These are phyloP conservation scores for Castor canadensis DNA, from an alignment of 2,113 vertebrate genomes.

Conservation along the genomic window DNA sequence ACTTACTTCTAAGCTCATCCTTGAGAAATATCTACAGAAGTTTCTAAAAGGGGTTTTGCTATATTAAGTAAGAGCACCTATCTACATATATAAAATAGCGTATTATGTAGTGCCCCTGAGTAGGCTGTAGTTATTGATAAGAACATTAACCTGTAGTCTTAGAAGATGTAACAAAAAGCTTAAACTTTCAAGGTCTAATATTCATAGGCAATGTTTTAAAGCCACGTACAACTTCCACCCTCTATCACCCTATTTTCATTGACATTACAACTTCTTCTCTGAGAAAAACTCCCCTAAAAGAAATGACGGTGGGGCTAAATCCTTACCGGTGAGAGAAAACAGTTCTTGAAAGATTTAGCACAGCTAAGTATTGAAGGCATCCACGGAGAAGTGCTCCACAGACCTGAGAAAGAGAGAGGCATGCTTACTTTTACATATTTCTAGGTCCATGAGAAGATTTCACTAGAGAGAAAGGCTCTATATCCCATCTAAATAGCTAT, in stretches of 20 bases:
- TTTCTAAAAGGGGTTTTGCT: background rate
- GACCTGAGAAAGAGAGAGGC: slow-evolving; percentile 83
- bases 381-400: slow-evolving; percentile 93
- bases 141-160: too few relatives aligned
- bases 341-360: slow-evolving; percentile 93
- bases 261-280: background rate
- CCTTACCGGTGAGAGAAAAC: slow-evolving; percentile 93
- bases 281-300: background rate
- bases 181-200: background rate
- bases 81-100: background rate
- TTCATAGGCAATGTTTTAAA: background rate
- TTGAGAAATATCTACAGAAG: background rate
- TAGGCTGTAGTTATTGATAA: background rate
- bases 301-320: background rate
- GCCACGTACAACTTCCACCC: too few relatives aligned
- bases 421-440: background rate
- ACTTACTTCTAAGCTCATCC: background rate
- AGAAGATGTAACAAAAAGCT: background rate
- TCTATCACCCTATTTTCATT: background rate
- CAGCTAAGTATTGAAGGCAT: slow-evolving; percentile 91
- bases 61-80: background rate
- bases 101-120: background rate
- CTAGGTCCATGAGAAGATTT: background rate
- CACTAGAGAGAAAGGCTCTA: background rate
- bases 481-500: background rate